phyloP scores from a whole-genome alignment of 2,113 vertebrate genomes.

The Scomber japonicus region DNA sequence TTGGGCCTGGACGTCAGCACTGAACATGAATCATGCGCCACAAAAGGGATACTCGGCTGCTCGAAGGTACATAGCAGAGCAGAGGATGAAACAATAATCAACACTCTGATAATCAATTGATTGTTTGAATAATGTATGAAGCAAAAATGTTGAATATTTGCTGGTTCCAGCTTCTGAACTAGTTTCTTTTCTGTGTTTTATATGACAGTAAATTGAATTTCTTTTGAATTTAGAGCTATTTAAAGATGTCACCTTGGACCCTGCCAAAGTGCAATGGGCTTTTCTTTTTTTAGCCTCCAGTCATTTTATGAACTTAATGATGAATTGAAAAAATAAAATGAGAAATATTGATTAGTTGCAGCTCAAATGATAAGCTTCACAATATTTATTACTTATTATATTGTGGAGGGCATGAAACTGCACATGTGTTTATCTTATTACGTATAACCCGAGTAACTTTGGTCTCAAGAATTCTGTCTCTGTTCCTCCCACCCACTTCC shows the following conservation, averaged over 20 bases:
- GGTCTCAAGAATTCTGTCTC: constrained; percentile 1
- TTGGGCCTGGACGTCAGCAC: too few species aligned
- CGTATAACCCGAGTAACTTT: background rate
- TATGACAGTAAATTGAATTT: background rate
- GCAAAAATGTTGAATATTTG: too few species aligned
- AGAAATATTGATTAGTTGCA: background rate
- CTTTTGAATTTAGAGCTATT: background rate
- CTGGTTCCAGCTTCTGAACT: too few species aligned
- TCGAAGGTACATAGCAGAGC: background rate
- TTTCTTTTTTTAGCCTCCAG: too few species aligned
- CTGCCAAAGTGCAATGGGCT: background rate
- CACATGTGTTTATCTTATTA: constrained; percentile 21
- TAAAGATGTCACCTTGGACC: background rate
- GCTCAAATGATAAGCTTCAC: too few species aligned
- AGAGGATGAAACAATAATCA: background rate
- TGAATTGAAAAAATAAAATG: background rate
- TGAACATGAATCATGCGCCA: constrained; percentile 10
- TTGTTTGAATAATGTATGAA: background rate
- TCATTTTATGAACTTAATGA: background rate
- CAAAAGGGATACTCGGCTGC: background rate
- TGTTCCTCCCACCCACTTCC: constrained; percentile 21
- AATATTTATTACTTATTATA: background rate
- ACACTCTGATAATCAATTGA: background rate
- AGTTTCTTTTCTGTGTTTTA: too few species aligned
- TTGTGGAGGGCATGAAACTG: background rate